These are phyloP conservation scores for Antedon bifida DNA, from an alignment of 35 echinoderm and acorn worm genomes.

Conservation along the genomic window DNA sequence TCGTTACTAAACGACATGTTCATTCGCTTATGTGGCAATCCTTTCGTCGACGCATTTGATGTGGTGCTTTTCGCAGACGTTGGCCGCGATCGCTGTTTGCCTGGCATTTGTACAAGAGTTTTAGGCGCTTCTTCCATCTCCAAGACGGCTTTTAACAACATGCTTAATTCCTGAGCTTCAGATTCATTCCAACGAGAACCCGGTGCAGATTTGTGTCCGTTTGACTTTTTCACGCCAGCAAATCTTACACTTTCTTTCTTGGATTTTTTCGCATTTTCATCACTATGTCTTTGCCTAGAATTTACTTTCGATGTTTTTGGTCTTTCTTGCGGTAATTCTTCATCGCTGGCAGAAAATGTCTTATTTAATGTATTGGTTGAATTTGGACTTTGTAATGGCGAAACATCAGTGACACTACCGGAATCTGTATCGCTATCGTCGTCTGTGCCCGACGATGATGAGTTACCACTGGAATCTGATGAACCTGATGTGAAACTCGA, in stretches of 20 bases:
- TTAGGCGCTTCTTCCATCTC: slow-evolving; percentile 77
- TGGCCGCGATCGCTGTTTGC: slow-evolving; percentile 42
- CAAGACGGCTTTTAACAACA: slow-evolving; percentile 68
- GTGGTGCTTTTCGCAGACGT: slow-evolving; percentile 28
- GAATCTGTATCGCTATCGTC: slow-evolving; percentile 52
- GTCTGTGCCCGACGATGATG: slow-evolving; percentile 2
- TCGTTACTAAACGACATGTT: slow-evolving; percentile 99
- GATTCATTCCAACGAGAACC: slow-evolving; percentile 16
- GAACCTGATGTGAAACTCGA: slow-evolving; percentile 40
- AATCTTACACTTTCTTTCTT: neutral
- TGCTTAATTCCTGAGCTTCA: slow-evolving; percentile 72
- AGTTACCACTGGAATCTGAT: neutral
- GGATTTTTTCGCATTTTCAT: neutral
- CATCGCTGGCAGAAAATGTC: neutral
- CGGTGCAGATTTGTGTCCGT: neutral
- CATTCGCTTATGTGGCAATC: slow-evolving; percentile 73
- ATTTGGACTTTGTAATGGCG: slow-evolving; percentile 69
- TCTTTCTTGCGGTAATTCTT: slow-evolving; percentile 1
- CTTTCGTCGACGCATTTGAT: neutral
- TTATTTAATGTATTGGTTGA: neutral
- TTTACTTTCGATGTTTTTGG: neutral
- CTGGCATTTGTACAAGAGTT: slow-evolving; percentile 10
- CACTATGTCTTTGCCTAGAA: neutral
- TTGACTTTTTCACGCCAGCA: neutral
- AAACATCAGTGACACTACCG: slow-evolving; percentile 90